A percentile compares a stretch with the other conserved stretches of the same genome.
Evolutionary conservation across 2,113 vertebrate species (phyloP).

Genomic region (Ammospiza caudacuta): DNA sequence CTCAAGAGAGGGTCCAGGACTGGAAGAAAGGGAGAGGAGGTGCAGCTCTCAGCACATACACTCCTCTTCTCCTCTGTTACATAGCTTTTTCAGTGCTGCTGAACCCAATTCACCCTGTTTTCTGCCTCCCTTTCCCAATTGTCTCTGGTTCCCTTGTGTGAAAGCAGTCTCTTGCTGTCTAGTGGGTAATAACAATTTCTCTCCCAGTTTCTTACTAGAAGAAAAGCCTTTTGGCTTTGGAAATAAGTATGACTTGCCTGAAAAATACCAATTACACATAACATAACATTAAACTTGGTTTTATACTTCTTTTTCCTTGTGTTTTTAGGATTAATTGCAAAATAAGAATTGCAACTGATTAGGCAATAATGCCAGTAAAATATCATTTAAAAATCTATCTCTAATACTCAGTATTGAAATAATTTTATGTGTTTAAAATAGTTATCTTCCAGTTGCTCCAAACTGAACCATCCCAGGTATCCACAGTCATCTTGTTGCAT

Average conservation of each 20-base stretch:
- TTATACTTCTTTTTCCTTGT: neutral
- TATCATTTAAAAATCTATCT: neutral
- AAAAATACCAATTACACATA: neutral
- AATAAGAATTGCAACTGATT: neutral
- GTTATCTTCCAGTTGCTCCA: neutral
- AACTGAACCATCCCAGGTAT: neutral
- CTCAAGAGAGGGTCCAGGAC: neutral
- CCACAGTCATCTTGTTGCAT: neutral
- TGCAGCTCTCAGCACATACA: neutral
- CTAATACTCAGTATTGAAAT: neutral
- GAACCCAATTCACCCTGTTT: neutral
- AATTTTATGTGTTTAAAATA: neutral
- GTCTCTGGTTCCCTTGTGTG: neutral
- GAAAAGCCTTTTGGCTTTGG: neutral
- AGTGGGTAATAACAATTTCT: neutral
- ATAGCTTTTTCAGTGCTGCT: neutral
- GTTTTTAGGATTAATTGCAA: neutral
- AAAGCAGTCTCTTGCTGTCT: neutral
- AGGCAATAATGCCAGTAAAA: neutral
- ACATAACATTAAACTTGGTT: neutral
- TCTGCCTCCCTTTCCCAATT: neutral
- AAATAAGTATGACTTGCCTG: neutral
- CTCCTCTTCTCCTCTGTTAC: neutral
- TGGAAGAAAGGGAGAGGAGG: neutral
- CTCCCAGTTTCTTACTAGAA: neutral